phyloP scores from a whole-genome alignment of 1,140 invertebrate species.

The Catajapyx aquilonaris region DNA sequence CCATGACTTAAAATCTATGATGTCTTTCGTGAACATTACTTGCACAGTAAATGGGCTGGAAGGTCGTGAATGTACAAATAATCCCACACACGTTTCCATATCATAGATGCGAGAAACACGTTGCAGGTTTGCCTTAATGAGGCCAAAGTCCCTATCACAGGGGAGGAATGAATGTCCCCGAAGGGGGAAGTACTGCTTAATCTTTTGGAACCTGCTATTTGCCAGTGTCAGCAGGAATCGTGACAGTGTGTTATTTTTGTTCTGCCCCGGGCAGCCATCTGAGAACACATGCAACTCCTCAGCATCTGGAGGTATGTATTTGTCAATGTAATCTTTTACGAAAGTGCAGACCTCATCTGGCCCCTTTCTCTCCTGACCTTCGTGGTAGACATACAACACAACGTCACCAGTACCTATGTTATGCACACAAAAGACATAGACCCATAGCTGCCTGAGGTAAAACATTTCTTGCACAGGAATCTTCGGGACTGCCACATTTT shows the following conservation, averaged over 20 bases:
- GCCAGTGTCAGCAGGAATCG: conserved; percentile 12
- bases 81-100: conserved; percentile 11
- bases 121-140: conserved; percentile 12
- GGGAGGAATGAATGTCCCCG: conserved; percentile 16
- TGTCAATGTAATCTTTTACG: conserved; percentile 13
- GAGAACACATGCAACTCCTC: conserved; percentile 14
- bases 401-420: too few relatives aligned
- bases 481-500: conserved; percentile 11
- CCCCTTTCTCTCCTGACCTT: conserved; percentile 12
- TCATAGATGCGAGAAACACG: conserved; percentile 12
- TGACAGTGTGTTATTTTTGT: conserved; percentile 13
- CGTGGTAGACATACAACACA: conserved; percentile 16
- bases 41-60: background rate
- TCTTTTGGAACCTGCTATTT: conserved; percentile 12
- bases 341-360: conserved; percentile 15
- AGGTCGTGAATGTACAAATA: background rate
- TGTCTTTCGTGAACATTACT: background rate
- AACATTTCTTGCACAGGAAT: conserved; percentile 13
- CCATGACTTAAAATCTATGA: background rate
- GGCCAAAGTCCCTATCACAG: conserved; percentile 16
- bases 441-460: conserved; percentile 11
- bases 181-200: conserved; percentile 16
- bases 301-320: conserved; percentile 9
- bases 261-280: conserved; percentile 15
- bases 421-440: conserved; percentile 12